Evolutionary conservation across 2,888 invertebrate species (phyloP).

Genomic region (Thymelicus lineola): DNA sequence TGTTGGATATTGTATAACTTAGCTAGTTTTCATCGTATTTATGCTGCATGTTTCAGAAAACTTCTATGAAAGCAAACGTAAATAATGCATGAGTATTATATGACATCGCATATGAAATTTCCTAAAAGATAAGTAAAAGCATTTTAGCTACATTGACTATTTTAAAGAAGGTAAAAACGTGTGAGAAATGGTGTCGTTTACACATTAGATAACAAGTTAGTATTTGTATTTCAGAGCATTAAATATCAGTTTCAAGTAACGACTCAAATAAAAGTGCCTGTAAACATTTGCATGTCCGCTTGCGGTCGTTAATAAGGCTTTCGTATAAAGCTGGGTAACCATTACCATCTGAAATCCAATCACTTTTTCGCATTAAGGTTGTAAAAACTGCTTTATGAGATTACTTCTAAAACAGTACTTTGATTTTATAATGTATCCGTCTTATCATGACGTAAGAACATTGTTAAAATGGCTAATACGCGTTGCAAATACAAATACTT

Average conservation of each 20-base stretch:
- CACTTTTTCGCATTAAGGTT: slow-evolving; percentile 28
- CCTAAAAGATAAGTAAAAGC: neutral
- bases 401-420: slow-evolving; percentile 14
- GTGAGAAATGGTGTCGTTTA: neutral
- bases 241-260: slow-evolving; percentile 18
- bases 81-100: too few species aligned
- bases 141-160: neutral
- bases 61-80: too few species aligned
- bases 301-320: slow-evolving; percentile 50
- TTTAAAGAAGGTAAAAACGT: neutral
- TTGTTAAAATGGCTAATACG: too few species aligned
- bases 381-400: slow-evolving; percentile 31
- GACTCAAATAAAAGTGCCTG: slow-evolving; percentile 49
- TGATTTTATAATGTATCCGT: neutral
- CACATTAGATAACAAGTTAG: neutral
- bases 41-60: neutral
- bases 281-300: slow-evolving; percentile 49
- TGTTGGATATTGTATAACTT: too few species aligned
- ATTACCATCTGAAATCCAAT: slow-evolving; percentile 40
- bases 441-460: neutral
- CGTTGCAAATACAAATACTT: too few species aligned
- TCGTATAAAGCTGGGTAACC: slow-evolving; percentile 45
- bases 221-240: neutral
- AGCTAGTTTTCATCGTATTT: neutral
- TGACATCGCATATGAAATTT: too few species aligned